Base-by-base conservation (phyloP, 2,888 invertebrate genomes). In the Malacosoma neustria region DNA sequence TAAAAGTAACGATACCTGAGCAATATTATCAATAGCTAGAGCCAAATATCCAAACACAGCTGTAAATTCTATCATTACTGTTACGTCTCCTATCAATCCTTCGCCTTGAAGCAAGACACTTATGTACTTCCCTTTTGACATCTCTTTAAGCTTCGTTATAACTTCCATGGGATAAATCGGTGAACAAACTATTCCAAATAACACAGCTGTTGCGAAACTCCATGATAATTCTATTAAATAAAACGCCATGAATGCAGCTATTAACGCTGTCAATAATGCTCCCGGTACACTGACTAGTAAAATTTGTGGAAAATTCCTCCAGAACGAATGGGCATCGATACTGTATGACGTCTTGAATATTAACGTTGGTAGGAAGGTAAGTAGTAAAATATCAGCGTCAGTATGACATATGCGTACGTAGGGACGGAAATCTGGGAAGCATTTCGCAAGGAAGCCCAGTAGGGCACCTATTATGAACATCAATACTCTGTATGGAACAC, bases 121-220 rank as follows among this genome's bases (percentile, higher is more conserved):
- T 1, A 84, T 63, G 34, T 73, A 69, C 40, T 81, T 85, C n/a
- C 80, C 82, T 48, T 63, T 74, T 0, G 68, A 57, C 60, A 72
- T 69, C 13, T 75, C 70, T 41, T 65, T 72, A 5, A 84, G 51
- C 30, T 68, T 67, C 29, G 55, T 71, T 0, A 85, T 79, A 0
- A 84, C 74, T 45, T 84, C 84, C 43, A 76, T 61, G 0, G 84
- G 81, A 39, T 82, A 80, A 30, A 81, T 79, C 0, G 84, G 81
- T 0, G 79, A 69, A 38, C 81, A 84, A 0, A 79, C 64, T 0
- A 81, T 55, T 0, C 84, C 84, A 33, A 81, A 85, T 0, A 85
- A 46, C 1, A 76, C 34, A 0, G 81, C 68, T 0, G 72, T 73
- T 0, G 72, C 42, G 4, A 79, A 71, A 38, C 59, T 61, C 84